These are phyloP conservation scores for Palythoa heliodiscus DNA, from an alignment of 92 coral and sea anemone species.

Conservation along the genomic window DNA sequence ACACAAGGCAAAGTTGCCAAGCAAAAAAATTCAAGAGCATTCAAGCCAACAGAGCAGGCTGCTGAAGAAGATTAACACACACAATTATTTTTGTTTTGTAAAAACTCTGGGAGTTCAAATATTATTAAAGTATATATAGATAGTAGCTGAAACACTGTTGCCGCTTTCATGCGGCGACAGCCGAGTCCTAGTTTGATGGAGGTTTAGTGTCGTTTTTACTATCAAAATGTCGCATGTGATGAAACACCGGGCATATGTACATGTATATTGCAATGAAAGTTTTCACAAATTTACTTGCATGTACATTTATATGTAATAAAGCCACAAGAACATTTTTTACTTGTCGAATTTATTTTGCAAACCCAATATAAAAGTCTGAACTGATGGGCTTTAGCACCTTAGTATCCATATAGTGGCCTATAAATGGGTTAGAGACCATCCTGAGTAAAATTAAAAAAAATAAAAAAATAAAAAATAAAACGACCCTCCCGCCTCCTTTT, in stretches of 20 bases:
- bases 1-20: background rate
- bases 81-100: conserved; percentile 8
- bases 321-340: background rate
- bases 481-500: no score
- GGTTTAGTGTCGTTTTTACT: conserved; percentile 14
- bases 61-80: background rate
- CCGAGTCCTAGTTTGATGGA: background rate
- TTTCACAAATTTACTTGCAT: conserved; percentile 11
- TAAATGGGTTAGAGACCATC: no score
- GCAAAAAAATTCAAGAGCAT: conserved; percentile 24
- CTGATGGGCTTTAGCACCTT: no score
- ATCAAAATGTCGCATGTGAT: conserved; percentile 17
- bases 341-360: background rate
- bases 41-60: conserved; percentile 25
- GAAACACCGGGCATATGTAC: conserved; percentile 22
- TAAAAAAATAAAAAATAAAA: no score
- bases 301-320: conserved; percentile 9
- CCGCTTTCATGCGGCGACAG: background rate
- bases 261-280: conserved; percentile 9
- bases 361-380: background rate
- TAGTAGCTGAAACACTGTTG: conserved; percentile 22
- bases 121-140: conserved; percentile 12
- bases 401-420: no score
- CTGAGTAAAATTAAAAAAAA: no score
- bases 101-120: conserved; percentile 12